A percentile compares a stretch with the other conserved stretches of the same genome.
Evolutionary conservation across 2,113 vertebrate species (phyloP).

Genomic region (Zapus hudsonius): DNA sequence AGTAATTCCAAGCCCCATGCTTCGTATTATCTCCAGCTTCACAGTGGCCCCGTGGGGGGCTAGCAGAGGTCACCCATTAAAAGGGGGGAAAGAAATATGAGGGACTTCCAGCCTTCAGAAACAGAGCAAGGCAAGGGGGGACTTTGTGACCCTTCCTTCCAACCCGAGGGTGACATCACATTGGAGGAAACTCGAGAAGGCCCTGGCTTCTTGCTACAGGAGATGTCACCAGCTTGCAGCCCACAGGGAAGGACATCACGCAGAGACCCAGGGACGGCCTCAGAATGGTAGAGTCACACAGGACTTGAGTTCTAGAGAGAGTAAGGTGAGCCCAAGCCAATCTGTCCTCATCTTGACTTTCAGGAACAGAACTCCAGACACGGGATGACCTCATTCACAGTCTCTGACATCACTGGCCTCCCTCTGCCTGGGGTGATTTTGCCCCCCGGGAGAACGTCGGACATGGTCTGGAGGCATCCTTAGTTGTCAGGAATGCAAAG

Average conservation of each 20-base stretch:
- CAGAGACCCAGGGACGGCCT: neutral
- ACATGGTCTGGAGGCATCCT: neutral
- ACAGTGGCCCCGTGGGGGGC: neutral
- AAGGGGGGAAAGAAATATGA: neutral
- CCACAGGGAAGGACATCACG: neutral
- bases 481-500: neutral
- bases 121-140: neutral
- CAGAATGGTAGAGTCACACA: neutral
- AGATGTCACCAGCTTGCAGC: neutral
- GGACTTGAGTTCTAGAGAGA: neutral
- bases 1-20: slow-evolving; percentile 56
- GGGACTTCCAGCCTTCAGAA: neutral
- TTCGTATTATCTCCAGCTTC: slow-evolving; percentile 53
- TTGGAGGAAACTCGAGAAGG: neutral
- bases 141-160: neutral
- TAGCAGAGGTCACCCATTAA: slow-evolving; percentile 10
- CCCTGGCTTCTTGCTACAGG: neutral
- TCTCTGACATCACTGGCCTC: neutral
- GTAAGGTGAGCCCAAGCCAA: neutral
- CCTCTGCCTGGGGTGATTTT: neutral
- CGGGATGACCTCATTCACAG: neutral
- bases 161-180: slow-evolving; percentile 6
- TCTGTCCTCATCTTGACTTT: neutral
- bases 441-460: neutral
- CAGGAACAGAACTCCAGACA: neutral